Conservation (phyloP, 2,797 vertebrate species). For the Phoxinus dragarum region DNA sequence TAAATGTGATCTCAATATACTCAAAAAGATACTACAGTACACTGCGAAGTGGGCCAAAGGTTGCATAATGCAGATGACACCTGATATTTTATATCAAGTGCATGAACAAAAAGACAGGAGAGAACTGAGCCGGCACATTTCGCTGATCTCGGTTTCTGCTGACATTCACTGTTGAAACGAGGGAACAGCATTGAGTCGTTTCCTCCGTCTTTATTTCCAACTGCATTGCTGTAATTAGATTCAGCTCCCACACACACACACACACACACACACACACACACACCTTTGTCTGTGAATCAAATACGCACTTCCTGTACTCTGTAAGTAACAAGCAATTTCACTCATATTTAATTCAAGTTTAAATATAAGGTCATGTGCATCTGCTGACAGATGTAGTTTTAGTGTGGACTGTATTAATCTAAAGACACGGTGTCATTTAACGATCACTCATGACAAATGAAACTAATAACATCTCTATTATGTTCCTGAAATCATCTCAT, state of each 20-base stretch:
- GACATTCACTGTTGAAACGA: constrained; percentile 67
- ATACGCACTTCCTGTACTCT: not conserved
- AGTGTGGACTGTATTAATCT: not conserved
- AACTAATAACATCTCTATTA: not conserved
- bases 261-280: constrained; percentile 28
- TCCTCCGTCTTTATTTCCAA: constrained; percentile 46
- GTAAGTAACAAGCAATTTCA: constrained; percentile 6
- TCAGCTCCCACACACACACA: constrained; percentile 22
- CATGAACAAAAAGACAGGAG: constrained; percentile 24
- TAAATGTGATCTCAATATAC: not conserved
- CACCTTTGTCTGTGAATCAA: constrained; percentile 6
- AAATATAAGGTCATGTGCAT: not conserved
- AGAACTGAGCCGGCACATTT: constrained; percentile 53
- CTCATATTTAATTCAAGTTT: constrained; percentile 14
- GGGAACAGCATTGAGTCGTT: constrained; percentile 49
- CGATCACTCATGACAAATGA: not conserved
- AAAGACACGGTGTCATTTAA: constrained; percentile 3
- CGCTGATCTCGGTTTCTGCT: constrained; percentile 65
- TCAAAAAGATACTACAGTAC: not conserved
- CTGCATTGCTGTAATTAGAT: constrained; percentile 53
- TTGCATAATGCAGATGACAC: constrained; percentile 32
- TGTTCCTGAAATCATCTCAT: not conserved
- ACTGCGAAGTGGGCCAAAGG: constrained; percentile 14
- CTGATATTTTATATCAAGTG: constrained; percentile 18
- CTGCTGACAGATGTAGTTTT: not conserved